Evolutionary conservation across 2,113 vertebrate genomes (phyloP).

Genomic region (Jaculus jaculus): DNA sequence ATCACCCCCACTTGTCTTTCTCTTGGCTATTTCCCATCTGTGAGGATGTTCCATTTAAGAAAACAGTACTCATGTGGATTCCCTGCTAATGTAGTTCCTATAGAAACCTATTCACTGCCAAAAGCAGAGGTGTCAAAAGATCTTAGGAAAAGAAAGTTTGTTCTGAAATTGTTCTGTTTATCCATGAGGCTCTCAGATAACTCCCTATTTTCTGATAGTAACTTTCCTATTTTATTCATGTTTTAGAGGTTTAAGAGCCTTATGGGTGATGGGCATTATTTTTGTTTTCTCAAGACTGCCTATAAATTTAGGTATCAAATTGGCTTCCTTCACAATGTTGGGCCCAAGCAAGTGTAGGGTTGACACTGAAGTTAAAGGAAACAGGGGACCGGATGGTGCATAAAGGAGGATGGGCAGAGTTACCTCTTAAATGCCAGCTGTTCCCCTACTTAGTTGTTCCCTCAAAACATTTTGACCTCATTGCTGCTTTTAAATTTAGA

Average conservation of each 20-base stretch:
- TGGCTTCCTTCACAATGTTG: not conserved
- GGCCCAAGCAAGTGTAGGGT: not conserved
- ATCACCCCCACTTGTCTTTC: not conserved
- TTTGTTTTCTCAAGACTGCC: not conserved
- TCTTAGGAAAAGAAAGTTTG: not conserved
- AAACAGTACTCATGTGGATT: not conserved
- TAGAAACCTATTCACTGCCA: not conserved
- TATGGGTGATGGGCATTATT: not conserved
- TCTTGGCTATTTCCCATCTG: not conserved
- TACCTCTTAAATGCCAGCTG: not conserved
- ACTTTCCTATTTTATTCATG: not conserved
- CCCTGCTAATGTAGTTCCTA: not conserved
- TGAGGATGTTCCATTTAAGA: not conserved
- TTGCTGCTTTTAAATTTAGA: slow-evolving; percentile 47
- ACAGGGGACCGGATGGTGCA: too few species aligned
- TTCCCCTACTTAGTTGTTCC: not conserved
- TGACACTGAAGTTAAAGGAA: not conserved
- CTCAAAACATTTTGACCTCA: slow-evolving; percentile 46
- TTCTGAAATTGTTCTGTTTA: not conserved
- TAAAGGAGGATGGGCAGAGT: not conserved
- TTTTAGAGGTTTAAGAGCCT: not conserved
- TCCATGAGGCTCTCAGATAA: not conserved
- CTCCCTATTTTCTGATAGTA: not conserved
- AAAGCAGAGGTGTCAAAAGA: not conserved
- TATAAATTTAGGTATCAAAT: not conserved